These are phyloP conservation scores for Ptilodon capucinus DNA, from an alignment of 2,888 invertebrate genomes.

Conservation along the genomic window DNA sequence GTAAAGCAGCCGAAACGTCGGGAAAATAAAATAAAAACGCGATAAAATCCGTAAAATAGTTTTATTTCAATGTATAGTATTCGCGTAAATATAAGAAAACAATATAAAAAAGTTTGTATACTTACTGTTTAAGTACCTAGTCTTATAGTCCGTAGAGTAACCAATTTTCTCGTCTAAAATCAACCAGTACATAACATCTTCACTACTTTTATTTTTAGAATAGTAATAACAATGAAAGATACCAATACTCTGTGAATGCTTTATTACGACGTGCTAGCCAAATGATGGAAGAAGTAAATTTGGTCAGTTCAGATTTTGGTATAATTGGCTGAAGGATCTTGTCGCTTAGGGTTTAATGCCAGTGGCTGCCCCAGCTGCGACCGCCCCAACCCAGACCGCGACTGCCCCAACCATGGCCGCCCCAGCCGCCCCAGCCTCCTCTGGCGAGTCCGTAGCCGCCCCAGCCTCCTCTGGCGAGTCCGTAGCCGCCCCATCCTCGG, in stretches of 20 bases:
- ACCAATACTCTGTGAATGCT: background rate
- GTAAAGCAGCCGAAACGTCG: too few species aligned
- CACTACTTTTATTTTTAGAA: too few species aligned
- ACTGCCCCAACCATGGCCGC: background rate
- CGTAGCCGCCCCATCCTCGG: background rate
- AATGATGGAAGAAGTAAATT: background rate
- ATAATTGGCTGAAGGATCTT: background rate
- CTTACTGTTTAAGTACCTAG: too few species aligned
- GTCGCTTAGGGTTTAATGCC: background rate
- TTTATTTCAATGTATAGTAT: too few species aligned
- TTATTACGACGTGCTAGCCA: background rate
- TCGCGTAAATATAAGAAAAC: too few species aligned
- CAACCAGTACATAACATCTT: too few species aligned
- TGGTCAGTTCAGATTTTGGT: background rate
- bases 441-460: background rate
- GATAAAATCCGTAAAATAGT: too few species aligned
- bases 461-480: background rate
- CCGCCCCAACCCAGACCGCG: background rate
- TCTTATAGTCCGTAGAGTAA: too few species aligned
- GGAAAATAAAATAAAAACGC: too few species aligned
- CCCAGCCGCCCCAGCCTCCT: background rate
- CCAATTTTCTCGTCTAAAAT: too few species aligned
- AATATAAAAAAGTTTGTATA: too few species aligned
- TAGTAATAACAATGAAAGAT: background rate
- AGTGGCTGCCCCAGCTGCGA: background rate